These are phyloP conservation scores for Oryzaephilus surinamensis DNA, from an alignment of 1,140 invertebrate genomes.

Conservation along the genomic window DNA sequence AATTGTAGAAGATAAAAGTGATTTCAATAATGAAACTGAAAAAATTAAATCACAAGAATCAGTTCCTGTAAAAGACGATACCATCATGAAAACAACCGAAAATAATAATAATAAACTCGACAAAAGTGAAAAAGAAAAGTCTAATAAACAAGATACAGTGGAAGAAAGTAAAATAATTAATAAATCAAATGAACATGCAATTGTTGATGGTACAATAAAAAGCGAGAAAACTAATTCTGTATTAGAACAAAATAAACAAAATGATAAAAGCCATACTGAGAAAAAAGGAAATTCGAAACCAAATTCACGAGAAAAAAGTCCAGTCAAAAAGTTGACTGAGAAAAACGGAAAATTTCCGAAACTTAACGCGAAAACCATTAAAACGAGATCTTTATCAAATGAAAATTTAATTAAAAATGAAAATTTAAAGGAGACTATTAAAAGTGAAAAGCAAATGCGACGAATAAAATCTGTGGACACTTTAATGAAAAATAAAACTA, in stretches of 20 bases:
- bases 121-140: too few relatives aligned
- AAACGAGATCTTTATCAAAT: constrained; percentile 4
- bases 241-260: too few relatives aligned
- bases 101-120: too few relatives aligned
- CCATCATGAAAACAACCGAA: too few relatives aligned
- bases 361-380: constrained; percentile 1
- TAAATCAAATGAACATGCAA: not conserved
- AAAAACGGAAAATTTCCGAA: constrained; percentile 3
- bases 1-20: too few relatives aligned
- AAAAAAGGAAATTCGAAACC: not conserved
- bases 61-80: too few relatives aligned
- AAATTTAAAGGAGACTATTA: constrained; percentile 1
- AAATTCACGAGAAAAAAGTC: not conserved
- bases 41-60: too few relatives aligned
- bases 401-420: too few relatives aligned
- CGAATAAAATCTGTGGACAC: constrained; percentile 4
- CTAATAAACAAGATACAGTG: too few relatives aligned
- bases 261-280: too few relatives aligned
- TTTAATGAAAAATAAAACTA: constrained; percentile 6
- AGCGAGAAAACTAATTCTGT: not conserved
- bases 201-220: not conserved
- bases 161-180: constrained; percentile 1
- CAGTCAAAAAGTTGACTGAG: constrained; percentile 1
- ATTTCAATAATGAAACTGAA: too few relatives aligned
- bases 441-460: constrained; percentile 2